These are phyloP conservation scores for Acronicta psi DNA, from an alignment of 2,888 invertebrate genomes.

Conservation along the genomic window DNA sequence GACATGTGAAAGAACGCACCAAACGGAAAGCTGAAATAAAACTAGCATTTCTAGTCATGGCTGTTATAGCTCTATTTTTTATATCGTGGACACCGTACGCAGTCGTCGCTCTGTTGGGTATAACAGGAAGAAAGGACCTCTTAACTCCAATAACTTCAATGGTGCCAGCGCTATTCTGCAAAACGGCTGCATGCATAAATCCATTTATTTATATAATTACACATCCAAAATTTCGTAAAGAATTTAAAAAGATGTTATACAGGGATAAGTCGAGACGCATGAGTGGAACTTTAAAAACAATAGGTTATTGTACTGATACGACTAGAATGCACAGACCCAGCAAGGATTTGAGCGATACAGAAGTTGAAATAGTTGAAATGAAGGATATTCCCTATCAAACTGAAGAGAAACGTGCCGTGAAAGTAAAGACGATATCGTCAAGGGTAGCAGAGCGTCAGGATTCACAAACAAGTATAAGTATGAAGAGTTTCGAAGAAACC, in stretches of 20 bases:
- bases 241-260: constrained; percentile 84
- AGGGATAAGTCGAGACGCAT: constrained; percentile 78
- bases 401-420: constrained; percentile 55
- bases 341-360: constrained; percentile 82
- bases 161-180: constrained; percentile 94
- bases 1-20: constrained; percentile 90
- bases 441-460: constrained; percentile 73
- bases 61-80: constrained; percentile 93
- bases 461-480: constrained; percentile 76
- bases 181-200: constrained; percentile 94
- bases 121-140: constrained; percentile 90
- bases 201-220: constrained; percentile 94
- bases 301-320: constrained; percentile 73
- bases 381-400: constrained; percentile 80
- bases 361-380: constrained; percentile 88
- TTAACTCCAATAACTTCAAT: constrained; percentile 92
- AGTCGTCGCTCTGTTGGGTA: constrained; percentile 92
- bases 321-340: constrained; percentile 75
- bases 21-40: constrained; percentile 92
- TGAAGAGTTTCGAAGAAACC: constrained; percentile 78
- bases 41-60: constrained; percentile 91
- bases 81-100: constrained; percentile 95
- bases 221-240: constrained; percentile 93
- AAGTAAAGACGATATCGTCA: constrained; percentile 75
- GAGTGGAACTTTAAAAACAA: constrained; percentile 78